A percentile compares a stretch with the other conserved stretches of the same genome.
These are phyloP conservation scores for Cheilosia impressa DNA, from an alignment of 2,888 invertebrate genomes.

Conservation along the genomic window DNA sequence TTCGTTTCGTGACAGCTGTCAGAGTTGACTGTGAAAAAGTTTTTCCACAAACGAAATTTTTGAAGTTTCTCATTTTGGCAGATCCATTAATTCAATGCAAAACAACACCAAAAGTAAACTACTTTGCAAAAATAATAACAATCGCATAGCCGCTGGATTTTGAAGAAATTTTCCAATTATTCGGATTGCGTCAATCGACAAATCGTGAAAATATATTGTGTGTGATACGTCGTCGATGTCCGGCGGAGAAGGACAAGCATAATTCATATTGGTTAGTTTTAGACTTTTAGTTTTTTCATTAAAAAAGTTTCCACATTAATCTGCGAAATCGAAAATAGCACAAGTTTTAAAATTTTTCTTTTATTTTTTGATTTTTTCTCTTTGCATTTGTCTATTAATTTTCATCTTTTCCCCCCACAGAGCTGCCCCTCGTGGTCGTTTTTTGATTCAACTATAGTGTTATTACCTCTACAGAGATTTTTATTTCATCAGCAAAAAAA, in stretches of 20 bases:
- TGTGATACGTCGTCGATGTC: slow-evolving; percentile 43
- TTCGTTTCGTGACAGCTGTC: slow-evolving; percentile 76
- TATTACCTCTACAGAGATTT: not conserved
- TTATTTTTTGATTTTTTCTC: slow-evolving; percentile 9
- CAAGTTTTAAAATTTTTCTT: not conserved
- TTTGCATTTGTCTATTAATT: slow-evolving; percentile 16
- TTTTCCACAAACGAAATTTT: slow-evolving; percentile 55
- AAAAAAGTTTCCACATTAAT: too few species aligned
- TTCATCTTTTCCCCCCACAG: slow-evolving; percentile 31
- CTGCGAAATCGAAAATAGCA: not conserved
- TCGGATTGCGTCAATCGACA: slow-evolving; percentile 20
- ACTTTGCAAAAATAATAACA: slow-evolving; percentile 76
- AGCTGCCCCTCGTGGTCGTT: slow-evolving; percentile 40
- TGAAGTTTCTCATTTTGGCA: slow-evolving; percentile 74
- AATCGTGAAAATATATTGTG: slow-evolving; percentile 41
- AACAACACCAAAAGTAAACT: slow-evolving; percentile 69
- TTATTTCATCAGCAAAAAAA: slow-evolving; percentile 34
- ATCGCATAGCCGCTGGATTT: slow-evolving; percentile 49
- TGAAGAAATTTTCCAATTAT: slow-evolving; percentile 52
- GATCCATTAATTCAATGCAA: slow-evolving; percentile 66
- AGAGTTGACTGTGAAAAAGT: slow-evolving; percentile 67
- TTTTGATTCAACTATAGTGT: slow-evolving; percentile 17
- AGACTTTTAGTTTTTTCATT: not conserved
- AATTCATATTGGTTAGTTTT: slow-evolving; percentile 36
- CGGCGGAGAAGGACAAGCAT: slow-evolving; percentile 30